Evolutionary conservation across 30 jellyfish, hydroid and myxozoan species (phyloP), one percentile per base, ranked within the genome.

Genomic region (Hydractinia echinata): DNA sequence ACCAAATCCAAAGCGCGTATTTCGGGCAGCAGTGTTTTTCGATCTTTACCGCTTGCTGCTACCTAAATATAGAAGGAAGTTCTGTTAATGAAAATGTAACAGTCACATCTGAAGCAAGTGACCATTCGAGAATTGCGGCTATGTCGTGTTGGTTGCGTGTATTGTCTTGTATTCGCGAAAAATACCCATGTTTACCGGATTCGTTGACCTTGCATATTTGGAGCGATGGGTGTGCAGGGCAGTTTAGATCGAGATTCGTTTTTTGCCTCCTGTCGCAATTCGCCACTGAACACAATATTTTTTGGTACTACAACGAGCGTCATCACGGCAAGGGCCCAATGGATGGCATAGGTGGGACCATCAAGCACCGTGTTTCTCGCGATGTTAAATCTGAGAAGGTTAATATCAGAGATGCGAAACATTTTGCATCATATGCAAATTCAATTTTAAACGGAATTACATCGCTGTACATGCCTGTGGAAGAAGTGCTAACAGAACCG

Each of bases 171-270:
- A 10, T 55, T 56, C 50, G 10, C 55, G 58, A 56, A 50, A 83
- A 83, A 60, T 13, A 55, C 61, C 84, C 71, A 11, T 30, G 44
- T 30, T 30, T 30, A 30, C 44, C 2, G 44, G 44, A 30, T 30
- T 30, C 44, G 44, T 30, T 30, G 44, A 72, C 73, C 18, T 70
- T 83, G 15, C 30, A 18, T 60, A 60, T 72, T 15, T 72, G 70
- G 82, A 83, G 91, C 64, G 91, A 83, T 61, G 91, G 87, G 69
- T 51, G 84, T 55, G 77, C 78, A 18, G 56, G 78, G 3, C 85
- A 82, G 64, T 82, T 82, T 55, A 77, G 86, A 14, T 82, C 89
- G 5, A 20, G 60, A 55, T 73, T 61, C 74, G 91, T 83, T 10
- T 83, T 83, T 2, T 6, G 10, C 76, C 86, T 74, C 16, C 53